Conservation (phyloP, 2,113 vertebrate species). For the Genyomyrus donnyi region DNA sequence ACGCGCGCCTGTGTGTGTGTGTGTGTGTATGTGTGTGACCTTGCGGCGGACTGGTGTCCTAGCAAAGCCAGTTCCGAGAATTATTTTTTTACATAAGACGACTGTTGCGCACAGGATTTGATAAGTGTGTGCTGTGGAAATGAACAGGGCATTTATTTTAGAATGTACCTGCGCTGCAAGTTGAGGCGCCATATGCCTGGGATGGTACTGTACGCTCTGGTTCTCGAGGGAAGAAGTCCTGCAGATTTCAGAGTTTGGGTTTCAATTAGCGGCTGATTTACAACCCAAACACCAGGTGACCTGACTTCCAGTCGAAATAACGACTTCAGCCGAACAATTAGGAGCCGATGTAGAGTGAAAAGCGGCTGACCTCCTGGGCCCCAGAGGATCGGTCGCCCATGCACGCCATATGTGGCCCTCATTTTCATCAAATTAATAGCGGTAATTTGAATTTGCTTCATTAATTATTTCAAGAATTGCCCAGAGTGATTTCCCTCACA, state of each 20-base stretch:
- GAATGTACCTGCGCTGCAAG: neutral
- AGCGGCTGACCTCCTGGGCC: neutral
- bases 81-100: neutral
- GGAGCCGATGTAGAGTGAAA: neutral
- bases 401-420: slow-evolving; percentile 7
- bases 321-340: slow-evolving; percentile 15
- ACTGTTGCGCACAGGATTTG: neutral
- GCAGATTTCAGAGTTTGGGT: neutral
- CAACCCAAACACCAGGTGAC: slow-evolving; percentile 17
- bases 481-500: neutral
- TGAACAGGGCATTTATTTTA: neutral
- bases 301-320: slow-evolving; percentile 14
- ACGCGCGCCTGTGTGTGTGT: neutral
- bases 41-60: neutral
- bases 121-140: neutral
- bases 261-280: slow-evolving; percentile 19
- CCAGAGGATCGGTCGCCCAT: neutral
- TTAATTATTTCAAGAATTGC: slow-evolving; percentile 10
- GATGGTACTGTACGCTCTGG: neutral
- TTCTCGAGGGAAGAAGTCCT: neutral
- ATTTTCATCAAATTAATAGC: slow-evolving; percentile 15
- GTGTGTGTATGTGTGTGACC: neutral
- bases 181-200: neutral
- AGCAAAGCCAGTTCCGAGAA: neutral
- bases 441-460: slow-evolving; percentile 10